Evolutionary conservation across 1,140 invertebrate species (phyloP).

Genomic region (Heterodera schachtii): DNA sequence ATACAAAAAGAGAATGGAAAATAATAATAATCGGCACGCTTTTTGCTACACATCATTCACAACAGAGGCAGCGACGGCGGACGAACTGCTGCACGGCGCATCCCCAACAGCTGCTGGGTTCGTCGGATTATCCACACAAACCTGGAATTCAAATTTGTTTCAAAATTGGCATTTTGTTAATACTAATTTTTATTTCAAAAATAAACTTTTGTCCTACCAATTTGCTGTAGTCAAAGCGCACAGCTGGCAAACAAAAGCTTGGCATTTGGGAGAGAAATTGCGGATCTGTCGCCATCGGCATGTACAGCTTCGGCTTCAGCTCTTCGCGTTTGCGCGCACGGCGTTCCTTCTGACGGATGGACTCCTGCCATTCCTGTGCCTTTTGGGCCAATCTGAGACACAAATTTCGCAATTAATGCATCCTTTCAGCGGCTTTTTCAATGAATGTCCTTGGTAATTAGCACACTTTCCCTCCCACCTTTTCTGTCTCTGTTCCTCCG

Average conservation of each 20-base stretch:
- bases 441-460: neutral
- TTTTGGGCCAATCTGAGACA: slow-evolving; percentile 13
- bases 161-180: too few species aligned
- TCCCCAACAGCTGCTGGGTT: too few species aligned
- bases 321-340: slow-evolving; percentile 21
- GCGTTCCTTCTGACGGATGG: slow-evolving; percentile 12
- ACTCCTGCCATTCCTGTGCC: slow-evolving; percentile 15
- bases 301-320: slow-evolving; percentile 24
- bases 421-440: too few species aligned
- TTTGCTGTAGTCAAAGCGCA: slow-evolving; percentile 12
- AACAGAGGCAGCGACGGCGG: neutral
- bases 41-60: neutral
- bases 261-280: neutral
- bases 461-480: neutral
- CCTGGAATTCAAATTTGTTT: neutral
- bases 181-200: too few species aligned
- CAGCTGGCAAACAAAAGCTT: neutral
- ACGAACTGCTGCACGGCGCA: neutral
- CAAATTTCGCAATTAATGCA: too few species aligned
- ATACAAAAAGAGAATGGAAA: neutral
- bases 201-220: neutral
- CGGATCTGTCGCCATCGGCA: neutral
- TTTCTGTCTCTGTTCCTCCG: slow-evolving; percentile 27
- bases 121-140: neutral
- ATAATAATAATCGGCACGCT: neutral